phyloP scores from a whole-genome alignment of 2,888 invertebrate genomes.

The Globia sparganii region DNA sequence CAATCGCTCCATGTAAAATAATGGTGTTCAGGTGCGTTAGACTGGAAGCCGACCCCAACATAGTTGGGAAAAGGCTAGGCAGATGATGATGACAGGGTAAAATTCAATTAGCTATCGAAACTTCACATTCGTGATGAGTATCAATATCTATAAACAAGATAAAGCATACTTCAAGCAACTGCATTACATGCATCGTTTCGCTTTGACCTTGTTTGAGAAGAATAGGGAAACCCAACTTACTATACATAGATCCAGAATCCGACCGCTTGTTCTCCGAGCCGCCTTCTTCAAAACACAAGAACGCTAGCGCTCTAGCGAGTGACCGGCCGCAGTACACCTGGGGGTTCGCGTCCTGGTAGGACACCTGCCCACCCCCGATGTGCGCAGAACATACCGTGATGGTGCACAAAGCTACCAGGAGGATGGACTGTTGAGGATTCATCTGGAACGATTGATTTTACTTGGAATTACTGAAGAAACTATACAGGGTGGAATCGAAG shows the following conservation, averaged over 20 bases:
- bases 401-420: constrained; percentile 63
- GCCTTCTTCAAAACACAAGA: constrained; percentile 72
- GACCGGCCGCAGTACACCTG: constrained; percentile 79
- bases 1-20: too few relatives aligned
- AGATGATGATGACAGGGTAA: too few relatives aligned
- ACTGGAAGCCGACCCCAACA: too few relatives aligned
- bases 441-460: constrained; percentile 68
- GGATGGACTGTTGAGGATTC: constrained; percentile 61
- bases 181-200: neutral
- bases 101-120: too few relatives aligned
- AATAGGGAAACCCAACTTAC: constrained; percentile 65
- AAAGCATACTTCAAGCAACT: neutral
- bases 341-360: constrained; percentile 68
- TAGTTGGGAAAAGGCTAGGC: too few relatives aligned
- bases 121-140: neutral
- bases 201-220: neutral
- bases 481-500: too few relatives aligned
- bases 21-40: too few relatives aligned
- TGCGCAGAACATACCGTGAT: constrained; percentile 70
- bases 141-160: neutral
- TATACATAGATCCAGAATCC: constrained; percentile 73
- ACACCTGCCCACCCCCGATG: constrained; percentile 62
- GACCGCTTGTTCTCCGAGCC: constrained; percentile 70
- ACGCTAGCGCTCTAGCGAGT: constrained; percentile 74
- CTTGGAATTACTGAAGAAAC: neutral